Base-by-base conservation (phyloP, 2,113 vertebrate species). In the Cynocephalus volans region DNA sequence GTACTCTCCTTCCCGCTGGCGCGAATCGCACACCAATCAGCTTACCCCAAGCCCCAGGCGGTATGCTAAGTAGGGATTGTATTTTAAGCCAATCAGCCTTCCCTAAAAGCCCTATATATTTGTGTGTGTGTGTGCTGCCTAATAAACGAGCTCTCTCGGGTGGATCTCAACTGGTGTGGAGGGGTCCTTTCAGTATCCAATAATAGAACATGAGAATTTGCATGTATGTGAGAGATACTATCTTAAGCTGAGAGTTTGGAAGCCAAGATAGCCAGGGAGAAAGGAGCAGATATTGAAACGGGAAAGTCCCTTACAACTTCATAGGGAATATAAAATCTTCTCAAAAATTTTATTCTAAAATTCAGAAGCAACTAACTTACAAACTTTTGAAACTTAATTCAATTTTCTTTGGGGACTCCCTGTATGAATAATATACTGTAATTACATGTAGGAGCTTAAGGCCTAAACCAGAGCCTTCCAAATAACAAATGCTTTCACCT, bases 401-500 rank as follows among this genome's bases (percentile, higher is more conserved):
- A 28, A 24, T 92, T 81, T 92, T 93, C 45, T 90, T 75, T n/a
- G 58, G 65, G 28, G 14, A 69, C 2, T 80, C 24, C 52, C 13
- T 91, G 26, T 88, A 64, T 88, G 64, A 89, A 36, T 52, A 89
- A 50, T 17, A 58, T 31, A 54, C 26, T 79, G 13, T 83, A 79
- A 79, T 48, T 81, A 73, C 36, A 67, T 19, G n/a, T 70, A 73
- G 52, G 45, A 52, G 15, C 6, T 70, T 52, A 77, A 76, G 72
- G 65, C 56, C 52, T 70, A 31, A 88, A 82, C 73, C 26, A 54
- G 17, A 93, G 28, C 26, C 26, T 60, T 95, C 26, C 70, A 95
- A 93, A 80, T 81, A 41, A 95, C 33, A 90, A 60, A 75, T 36
- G 11, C n/a, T 96, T 92, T 81, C 13, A 82, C 31, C 18, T 48